Evolutionary conservation across 2,888 invertebrate genomes (phyloP).

Genomic region (Drosophila meridiana): DNA sequence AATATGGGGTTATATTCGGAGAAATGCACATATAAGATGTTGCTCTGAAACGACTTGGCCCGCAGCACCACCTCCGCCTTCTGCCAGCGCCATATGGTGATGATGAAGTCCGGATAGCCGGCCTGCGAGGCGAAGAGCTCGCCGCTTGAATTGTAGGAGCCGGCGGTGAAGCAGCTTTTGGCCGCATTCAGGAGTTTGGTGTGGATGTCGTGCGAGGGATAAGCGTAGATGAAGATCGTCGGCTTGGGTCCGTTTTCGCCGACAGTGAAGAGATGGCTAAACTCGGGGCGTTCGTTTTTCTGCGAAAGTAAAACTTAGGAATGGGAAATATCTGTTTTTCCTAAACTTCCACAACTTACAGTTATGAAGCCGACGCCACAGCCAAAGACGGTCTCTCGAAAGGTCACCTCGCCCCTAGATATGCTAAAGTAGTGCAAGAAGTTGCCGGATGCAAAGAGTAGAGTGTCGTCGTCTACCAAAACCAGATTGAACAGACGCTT

Average conservation of each 20-base stretch:
- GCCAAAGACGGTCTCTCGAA: slow-evolving; percentile 91
- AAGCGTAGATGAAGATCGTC: slow-evolving; percentile 92
- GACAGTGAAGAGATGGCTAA: slow-evolving; percentile 90
- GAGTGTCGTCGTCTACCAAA: slow-evolving; percentile 89
- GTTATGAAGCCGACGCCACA: slow-evolving; percentile 93
- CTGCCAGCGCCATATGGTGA: slow-evolving; percentile 96
- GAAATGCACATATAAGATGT: slow-evolving; percentile 92
- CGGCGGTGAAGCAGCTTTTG: slow-evolving; percentile 89
- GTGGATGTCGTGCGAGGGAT: slow-evolving; percentile 91
- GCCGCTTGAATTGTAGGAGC: slow-evolving; percentile 93
- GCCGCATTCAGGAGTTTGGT: slow-evolving; percentile 92
- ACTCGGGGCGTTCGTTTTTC: slow-evolving; percentile 88
- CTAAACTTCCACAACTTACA: slow-evolving; percentile 85
- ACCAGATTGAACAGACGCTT: slow-evolving; percentile 92
- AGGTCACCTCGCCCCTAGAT: slow-evolving; percentile 88
- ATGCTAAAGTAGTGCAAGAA: slow-evolving; percentile 91
- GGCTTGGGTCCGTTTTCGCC: slow-evolving; percentile 92
- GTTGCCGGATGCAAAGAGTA: slow-evolving; percentile 93
- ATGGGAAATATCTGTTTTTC: neutral
- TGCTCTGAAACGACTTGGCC: slow-evolving; percentile 93
- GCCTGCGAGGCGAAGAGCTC: slow-evolving; percentile 90
- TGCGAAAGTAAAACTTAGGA: slow-evolving; percentile 62
- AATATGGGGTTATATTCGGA: slow-evolving; percentile 92
- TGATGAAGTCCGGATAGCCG: slow-evolving; percentile 93
- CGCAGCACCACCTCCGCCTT: slow-evolving; percentile 90